These are phyloP conservation scores for Agrotis puta DNA, from an alignment of 2,888 invertebrate species.

Conservation along the genomic window DNA sequence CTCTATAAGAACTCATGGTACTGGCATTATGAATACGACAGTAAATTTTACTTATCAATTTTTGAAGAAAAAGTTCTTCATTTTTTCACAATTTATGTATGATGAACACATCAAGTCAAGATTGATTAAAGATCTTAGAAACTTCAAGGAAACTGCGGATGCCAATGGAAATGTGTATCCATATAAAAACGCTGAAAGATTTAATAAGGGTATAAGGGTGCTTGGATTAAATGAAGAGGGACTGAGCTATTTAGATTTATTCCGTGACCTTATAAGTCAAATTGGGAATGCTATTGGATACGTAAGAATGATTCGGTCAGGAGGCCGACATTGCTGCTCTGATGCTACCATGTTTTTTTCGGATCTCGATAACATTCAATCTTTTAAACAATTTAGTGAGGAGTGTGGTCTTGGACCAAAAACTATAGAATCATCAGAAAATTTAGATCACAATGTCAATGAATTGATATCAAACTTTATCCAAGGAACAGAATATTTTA, in stretches of 20 bases:
- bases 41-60: conserved; percentile 98
- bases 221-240: conserved; percentile 96
- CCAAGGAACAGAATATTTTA: conserved; percentile 97
- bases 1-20: conserved; percentile 98
- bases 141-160: conserved; percentile 94
- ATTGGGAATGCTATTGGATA: conserved; percentile 99
- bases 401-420: conserved; percentile 91
- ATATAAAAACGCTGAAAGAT: conserved; percentile 97
- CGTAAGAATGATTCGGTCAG: conserved; percentile 97
- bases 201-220: conserved; percentile 97
- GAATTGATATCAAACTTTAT: conserved; percentile 96
- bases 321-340: conserved; percentile 97
- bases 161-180: conserved; percentile 94
- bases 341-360: conserved; percentile 97
- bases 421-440: conserved; percentile 92
- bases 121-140: conserved; percentile 96
- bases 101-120: conserved; percentile 99
- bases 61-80: conserved; percentile 97
- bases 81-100: conserved; percentile 98
- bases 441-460: conserved; percentile 94
- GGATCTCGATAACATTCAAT: conserved; percentile 92
- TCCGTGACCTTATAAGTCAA: conserved; percentile 97
- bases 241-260: conserved; percentile 97
- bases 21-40: conserved; percentile 98
- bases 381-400: conserved; percentile 92